Evolutionary conservation across 64 coral and sea anemone species (phyloP).

Genomic region (Cladopsammia gracilis): DNA sequence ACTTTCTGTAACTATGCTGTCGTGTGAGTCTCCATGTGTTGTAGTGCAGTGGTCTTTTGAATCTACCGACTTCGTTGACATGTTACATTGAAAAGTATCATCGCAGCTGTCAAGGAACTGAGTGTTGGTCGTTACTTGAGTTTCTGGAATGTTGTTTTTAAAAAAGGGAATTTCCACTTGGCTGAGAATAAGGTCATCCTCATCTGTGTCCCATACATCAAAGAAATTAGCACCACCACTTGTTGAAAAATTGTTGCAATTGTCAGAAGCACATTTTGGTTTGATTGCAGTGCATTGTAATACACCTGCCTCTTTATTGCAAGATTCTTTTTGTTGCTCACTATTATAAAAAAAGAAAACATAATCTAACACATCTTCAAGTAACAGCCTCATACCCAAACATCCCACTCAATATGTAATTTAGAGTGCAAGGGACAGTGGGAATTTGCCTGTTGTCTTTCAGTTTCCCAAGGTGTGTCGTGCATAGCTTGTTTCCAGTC

Average conservation of each 20-base stretch:
- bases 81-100: background rate
- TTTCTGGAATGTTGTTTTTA: constrained; percentile 14
- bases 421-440: too few relatives aligned
- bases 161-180: constrained; percentile 67
- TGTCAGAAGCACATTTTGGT: background rate
- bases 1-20: constrained; percentile 59
- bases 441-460: too few relatives aligned
- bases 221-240: background rate
- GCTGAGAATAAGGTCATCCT: constrained; percentile 49
- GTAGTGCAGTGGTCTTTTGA: background rate
- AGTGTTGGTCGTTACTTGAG: constrained; percentile 47
- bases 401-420: too few relatives aligned
- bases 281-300: background rate
- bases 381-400: too few relatives aligned
- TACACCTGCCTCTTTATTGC: background rate
- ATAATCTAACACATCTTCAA: too few relatives aligned
- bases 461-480: too few relatives aligned
- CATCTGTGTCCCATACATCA: constrained; percentile 45
- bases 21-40: background rate
- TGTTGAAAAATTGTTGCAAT: background rate
- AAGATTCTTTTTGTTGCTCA: background rate
- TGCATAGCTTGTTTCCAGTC: too few relatives aligned
- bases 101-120: constrained; percentile 20
- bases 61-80: too few relatives aligned
- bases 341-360: too few relatives aligned